Conservation (phyloP, 2,888 invertebrate genomes). For the Phengaris arion region DNA sequence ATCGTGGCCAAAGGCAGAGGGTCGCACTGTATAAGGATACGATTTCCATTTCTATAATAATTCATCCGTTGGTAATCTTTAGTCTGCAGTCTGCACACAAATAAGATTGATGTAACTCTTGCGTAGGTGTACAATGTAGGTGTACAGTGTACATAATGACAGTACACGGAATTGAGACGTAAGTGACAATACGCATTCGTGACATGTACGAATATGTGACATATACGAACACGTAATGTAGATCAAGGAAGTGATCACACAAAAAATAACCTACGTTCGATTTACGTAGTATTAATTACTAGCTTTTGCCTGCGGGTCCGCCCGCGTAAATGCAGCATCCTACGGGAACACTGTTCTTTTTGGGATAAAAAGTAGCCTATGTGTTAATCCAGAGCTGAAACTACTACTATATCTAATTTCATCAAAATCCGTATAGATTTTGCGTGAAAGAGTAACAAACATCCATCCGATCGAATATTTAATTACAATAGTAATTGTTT, state of each 20-base stretch:
- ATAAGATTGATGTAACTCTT: neutral
- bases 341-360: too few relatives aligned
- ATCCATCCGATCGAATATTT: neutral
- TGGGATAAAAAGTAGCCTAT: too few relatives aligned
- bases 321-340: too few relatives aligned
- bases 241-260: slow-evolving; percentile 1
- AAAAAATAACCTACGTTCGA: neutral
- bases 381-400: too few relatives aligned
- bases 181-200: slow-evolving; percentile 37
- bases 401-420: too few relatives aligned
- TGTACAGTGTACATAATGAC: neutral
- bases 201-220: slow-evolving; percentile 11
- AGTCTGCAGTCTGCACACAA: neutral
- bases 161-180: slow-evolving; percentile 43
- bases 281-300: neutral
- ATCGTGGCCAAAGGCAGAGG: too few relatives aligned
- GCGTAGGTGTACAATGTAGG: neutral
- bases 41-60: neutral
- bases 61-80: neutral
- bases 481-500: neutral
- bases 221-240: neutral
- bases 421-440: too few relatives aligned
- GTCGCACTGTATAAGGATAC: neutral
- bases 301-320: too few relatives aligned
- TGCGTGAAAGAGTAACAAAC: too few relatives aligned